A percentile compares a stretch with the other conserved stretches of the same genome.
phyloP scores from a whole-genome alignment of 2,888 invertebrate species.

The Lycaena phlaeas region DNA sequence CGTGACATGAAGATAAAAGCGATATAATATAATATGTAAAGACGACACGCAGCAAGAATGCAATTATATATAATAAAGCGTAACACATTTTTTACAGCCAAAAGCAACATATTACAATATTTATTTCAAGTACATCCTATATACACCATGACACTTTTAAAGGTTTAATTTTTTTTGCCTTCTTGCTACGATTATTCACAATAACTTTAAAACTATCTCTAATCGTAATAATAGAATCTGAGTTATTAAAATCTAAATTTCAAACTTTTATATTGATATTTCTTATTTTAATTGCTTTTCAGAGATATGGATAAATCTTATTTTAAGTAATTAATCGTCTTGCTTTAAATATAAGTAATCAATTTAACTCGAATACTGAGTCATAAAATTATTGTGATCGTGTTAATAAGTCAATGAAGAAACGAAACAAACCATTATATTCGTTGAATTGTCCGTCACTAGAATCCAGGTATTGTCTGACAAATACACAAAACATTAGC shows the following conservation, averaged over 20 bases:
- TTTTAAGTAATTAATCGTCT: no score
- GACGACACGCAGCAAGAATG: constrained; percentile 1
- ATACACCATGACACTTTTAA: no score
- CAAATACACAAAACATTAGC: constrained; percentile 67
- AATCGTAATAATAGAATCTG: no score
- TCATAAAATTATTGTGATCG: constrained; percentile 15
- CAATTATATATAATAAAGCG: not conserved
- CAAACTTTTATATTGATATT: no score
- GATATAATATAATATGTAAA: no score
- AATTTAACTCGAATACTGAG: not conserved
- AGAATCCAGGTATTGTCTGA: constrained; percentile 71
- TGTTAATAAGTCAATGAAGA: constrained; percentile 21
- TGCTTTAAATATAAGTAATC: no score
- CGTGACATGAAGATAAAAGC: not conserved
- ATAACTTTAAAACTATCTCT: not conserved
- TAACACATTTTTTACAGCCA: not conserved
- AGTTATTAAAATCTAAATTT: no score
- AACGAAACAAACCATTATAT: constrained; percentile 64
- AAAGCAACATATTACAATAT: no score
- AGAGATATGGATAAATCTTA: no score
- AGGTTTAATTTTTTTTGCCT: not conserved
- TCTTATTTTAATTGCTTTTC: no score
- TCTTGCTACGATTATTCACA: not conserved
- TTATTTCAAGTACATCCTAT: no score
- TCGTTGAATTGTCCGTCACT: constrained; percentile 60